Evolutionary conservation across 2,797 vertebrate species (phyloP), one percentile per base, ranked within the genome.

Genomic region (Clarias fuscus): DNA sequence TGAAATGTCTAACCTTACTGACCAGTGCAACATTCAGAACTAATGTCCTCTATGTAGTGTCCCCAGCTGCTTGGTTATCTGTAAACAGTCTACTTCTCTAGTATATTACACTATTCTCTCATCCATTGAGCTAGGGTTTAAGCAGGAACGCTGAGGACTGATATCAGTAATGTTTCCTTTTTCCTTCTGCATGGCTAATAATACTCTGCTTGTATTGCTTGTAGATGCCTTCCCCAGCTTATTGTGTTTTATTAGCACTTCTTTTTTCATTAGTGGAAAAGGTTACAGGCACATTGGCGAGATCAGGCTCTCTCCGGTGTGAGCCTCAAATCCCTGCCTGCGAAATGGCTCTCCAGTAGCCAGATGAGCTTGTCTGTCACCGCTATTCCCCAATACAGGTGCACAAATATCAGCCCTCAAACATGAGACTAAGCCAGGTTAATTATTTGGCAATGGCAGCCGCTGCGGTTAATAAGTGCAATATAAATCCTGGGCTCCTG

Each of bases 201-300:
- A 87, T 76, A 61, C 58, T 85, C 84, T 56, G 67, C 73, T 89
- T 65, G 83, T 82, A 77, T 79, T 89, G 85, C 87, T 87, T 53
- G 76, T 75, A 86, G 86, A 84, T 82, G 86, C 84, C 88, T 89
- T 91, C 87, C 89, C 79, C 81, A 87, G 89, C 86, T 91, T 92
- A 91, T 90, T 92, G 89, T 91, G 82, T 93, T 93, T 94, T 93
- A 93, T 93, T 94, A 93, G 87, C 84, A 14, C 88, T 83, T 92
- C 88, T 90, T 89, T 93, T 95, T 93, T 94, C 92, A 94, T 95
- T 92, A 93, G 92, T 91, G 91, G 90, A 93, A 93, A 93, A 94
- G 93, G 93, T 94, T 94, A 93, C 89, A 90, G 88, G 92, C 90
- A 90, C 91, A 90, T 92, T 89, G 84, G 89, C 90, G 92, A 92